Evolutionary conservation across 2,888 invertebrate species (phyloP), one percentile per base, ranked within the genome.

Genomic region (Biston betularia): DNA sequence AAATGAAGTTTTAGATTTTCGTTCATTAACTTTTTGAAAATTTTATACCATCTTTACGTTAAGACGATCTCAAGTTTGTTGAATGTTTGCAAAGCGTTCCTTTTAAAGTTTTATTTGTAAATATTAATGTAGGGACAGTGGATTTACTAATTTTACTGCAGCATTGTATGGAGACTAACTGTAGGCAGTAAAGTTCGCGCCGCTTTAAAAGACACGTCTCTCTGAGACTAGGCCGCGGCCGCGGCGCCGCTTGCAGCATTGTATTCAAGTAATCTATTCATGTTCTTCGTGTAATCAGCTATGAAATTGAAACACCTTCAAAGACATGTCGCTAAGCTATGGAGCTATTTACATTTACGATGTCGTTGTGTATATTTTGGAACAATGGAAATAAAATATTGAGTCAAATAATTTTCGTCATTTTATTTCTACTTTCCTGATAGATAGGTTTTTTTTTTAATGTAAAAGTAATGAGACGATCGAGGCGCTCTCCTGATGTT

Each of bases 1-100:
- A 85, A 83, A 85, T 81, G 81, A 85, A 85, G 84, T 89, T 88
- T 88, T 86, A 86, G 88, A 87, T 80, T 87, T 89, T 89, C 86
- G 89, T 89, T 90, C 89, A 88, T 88, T 86, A 85, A 89, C 88
- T 89, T 87, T 89, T 86, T 85, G 82, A 79, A 81, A 88, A 88
- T 86, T 85, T 89, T 92, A 90, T 92, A 93, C 92, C 92, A 92
- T 92, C 92, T 89, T 68, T 92, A 93, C 88, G 89, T 92, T 93
- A 93, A 93, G 91, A 92, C 92, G 93, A 93, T 93, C 93, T 93
- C 93, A 93, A 92, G 90, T 92, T 92, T 92, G 92, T 93, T 93
- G 92, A 92, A 92, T 92, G 92, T 92, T 93, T 93, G 90, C 91
- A 92, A 93, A 93, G 93, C 92, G 93, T 93, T 93, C 93, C 92